These are phyloP conservation scores for Eledona agricola DNA, from an alignment of 2,888 invertebrate genomes.

Conservation along the genomic window DNA sequence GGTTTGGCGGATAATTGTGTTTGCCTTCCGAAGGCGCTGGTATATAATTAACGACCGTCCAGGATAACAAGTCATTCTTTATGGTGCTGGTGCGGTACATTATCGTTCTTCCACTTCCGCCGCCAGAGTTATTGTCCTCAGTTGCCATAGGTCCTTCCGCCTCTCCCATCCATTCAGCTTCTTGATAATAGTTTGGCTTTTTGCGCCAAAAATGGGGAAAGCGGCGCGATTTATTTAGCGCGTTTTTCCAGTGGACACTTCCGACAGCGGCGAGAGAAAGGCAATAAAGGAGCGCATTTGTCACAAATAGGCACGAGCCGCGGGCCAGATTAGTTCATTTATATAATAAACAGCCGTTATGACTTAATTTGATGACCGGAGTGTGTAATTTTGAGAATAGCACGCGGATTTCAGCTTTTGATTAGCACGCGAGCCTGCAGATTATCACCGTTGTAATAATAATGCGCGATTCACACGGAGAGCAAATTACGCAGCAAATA, in stretches of 20 bases:
- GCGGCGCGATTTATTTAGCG: slow-evolving; percentile 1
- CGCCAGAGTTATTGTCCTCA: slow-evolving; percentile 22
- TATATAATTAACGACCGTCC: slow-evolving; percentile 52
- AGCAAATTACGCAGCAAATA: slow-evolving; percentile 2
- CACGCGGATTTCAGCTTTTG: slow-evolving; percentile 24
- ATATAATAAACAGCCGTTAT: slow-evolving; percentile 36
- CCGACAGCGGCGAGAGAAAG: slow-evolving; percentile 2
- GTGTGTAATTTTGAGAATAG: slow-evolving; percentile 24
- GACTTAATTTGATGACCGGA: slow-evolving; percentile 37
- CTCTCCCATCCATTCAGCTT: slow-evolving; percentile 9
- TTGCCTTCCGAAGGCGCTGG: slow-evolving; percentile 53
- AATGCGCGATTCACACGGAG: slow-evolving; percentile 11
- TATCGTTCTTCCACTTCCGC: slow-evolving; percentile 24
- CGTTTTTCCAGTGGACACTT: slow-evolving; percentile 1
- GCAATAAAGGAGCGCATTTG: slow-evolving; percentile 7
- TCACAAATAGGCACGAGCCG: slow-evolving; percentile 3
- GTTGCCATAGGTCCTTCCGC: slow-evolving; percentile 12
- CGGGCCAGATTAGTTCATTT: slow-evolving; percentile 13
- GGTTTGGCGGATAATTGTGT: slow-evolving; percentile 50
- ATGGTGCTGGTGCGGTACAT: slow-evolving; percentile 30
- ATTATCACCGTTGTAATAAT: slow-evolving; percentile 22
- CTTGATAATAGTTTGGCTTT: slow-evolving; percentile 3
- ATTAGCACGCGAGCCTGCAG: slow-evolving; percentile 28
- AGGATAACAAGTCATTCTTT: slow-evolving; percentile 41
- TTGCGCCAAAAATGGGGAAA: not conserved